These are phyloP conservation scores for Serripes groenlandicus DNA, from an alignment of 2,888 invertebrate genomes.

Conservation along the genomic window DNA sequence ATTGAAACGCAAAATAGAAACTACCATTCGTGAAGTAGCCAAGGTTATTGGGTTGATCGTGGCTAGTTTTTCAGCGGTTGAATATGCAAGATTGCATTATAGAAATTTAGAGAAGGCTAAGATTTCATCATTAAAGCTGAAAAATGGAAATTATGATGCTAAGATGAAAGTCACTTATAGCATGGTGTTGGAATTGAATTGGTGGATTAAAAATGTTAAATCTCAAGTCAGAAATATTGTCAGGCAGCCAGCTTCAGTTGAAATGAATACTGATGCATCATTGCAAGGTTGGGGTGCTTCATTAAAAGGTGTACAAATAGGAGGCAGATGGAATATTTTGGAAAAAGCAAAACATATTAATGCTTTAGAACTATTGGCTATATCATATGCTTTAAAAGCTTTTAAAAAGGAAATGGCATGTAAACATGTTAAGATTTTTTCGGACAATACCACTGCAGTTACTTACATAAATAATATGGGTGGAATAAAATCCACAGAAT, in stretches of 20 bases:
- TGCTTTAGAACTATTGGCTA: conserved; percentile 29
- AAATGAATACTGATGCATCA: conserved; percentile 36
- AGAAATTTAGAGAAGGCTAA: conserved; percentile 37
- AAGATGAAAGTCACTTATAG: conserved; percentile 5
- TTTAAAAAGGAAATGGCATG: conserved; percentile 2
- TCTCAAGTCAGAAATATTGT: background rate
- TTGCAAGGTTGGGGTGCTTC: conserved; percentile 37
- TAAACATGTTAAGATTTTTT: conserved; percentile 40
- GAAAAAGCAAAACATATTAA: conserved; percentile 35
- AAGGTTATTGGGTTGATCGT: conserved; percentile 5
- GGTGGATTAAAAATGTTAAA: conserved; percentile 33
- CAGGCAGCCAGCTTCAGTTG: background rate
- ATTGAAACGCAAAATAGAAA: background rate
- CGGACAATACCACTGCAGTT: conserved; percentile 50
- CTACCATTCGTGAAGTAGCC: background rate
- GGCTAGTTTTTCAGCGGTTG: conserved; percentile 26
- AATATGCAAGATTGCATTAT: conserved; percentile 22
- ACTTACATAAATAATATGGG: conserved; percentile 52
- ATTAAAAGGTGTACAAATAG: background rate
- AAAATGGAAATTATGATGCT: conserved; percentile 34
- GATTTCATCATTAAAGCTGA: background rate
- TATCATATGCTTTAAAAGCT: conserved; percentile 19
- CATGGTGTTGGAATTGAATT: conserved; percentile 26
- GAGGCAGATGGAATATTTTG: conserved; percentile 30
- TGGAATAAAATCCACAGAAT: conserved; percentile 7